These are phyloP conservation scores for Heliconius congener DNA, from an alignment of 1,140 invertebrate species.

Conservation along the genomic window DNA sequence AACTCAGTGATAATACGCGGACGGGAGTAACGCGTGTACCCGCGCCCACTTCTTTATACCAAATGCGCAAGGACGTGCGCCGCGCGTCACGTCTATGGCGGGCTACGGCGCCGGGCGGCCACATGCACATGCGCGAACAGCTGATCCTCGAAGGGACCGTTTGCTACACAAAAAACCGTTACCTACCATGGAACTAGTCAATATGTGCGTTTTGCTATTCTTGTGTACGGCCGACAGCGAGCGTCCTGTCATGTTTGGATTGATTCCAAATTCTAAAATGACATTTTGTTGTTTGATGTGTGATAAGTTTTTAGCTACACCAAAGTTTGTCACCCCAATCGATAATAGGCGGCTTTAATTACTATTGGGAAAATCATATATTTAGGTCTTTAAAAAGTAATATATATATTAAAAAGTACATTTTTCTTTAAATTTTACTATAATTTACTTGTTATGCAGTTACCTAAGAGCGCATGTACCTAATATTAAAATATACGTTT, in stretches of 20 bases:
- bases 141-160: slow-evolving; percentile 64
- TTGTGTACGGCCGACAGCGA: slow-evolving; percentile 11
- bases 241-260: slow-evolving; percentile 34
- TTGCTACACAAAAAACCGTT: slow-evolving; percentile 50
- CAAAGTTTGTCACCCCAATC: not conserved
- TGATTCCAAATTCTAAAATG: slow-evolving; percentile 29
- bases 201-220: not conserved
- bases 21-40: slow-evolving; percentile 53
- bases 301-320: not conserved
- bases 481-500: no score
- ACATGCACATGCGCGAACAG: slow-evolving; percentile 77
- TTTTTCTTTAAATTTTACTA: no score
- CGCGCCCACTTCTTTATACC: slow-evolving; percentile 48
- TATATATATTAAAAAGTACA: no score
- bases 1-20: slow-evolving; percentile 46
- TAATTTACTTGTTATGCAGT: no score
- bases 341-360: not conserved
- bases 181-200: slow-evolving; percentile 36
- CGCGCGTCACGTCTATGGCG: slow-evolving; percentile 56
- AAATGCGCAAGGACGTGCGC: slow-evolving; percentile 65
- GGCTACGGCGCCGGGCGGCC: slow-evolving; percentile 59
- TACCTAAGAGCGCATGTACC: no score
- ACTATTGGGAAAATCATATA: no score
- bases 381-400: no score
- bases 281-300: slow-evolving; percentile 7